Evolutionary conservation across 2,797 vertebrate species (phyloP).

Genomic region (Pangasius mekongensis): DNA sequence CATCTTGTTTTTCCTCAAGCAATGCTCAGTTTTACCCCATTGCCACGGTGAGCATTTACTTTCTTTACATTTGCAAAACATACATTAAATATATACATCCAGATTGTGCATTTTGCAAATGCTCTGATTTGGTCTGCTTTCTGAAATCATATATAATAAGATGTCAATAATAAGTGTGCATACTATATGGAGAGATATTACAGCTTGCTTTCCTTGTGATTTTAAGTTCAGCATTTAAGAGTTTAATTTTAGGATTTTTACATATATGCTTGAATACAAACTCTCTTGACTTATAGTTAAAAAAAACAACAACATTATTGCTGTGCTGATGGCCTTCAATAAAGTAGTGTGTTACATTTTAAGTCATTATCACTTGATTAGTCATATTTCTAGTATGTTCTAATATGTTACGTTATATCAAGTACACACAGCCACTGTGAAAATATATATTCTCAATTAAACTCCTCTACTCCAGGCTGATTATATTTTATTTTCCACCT

Average conservation of each 20-base stretch:
- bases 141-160: conserved; percentile 3
- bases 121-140: not conserved
- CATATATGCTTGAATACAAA: not conserved
- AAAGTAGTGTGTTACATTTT: not conserved
- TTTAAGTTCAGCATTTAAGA: not conserved
- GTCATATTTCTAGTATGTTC: not conserved
- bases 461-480: not conserved
- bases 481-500: not conserved
- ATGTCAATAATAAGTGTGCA: not conserved
- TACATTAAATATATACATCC: not conserved
- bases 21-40: conserved; percentile 68
- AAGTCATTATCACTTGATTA: not conserved
- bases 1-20: conserved; percentile 68
- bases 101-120: not conserved
- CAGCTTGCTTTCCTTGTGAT: not conserved
- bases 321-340: not conserved
- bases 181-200: not conserved
- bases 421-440: not conserved
- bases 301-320: too few species aligned
- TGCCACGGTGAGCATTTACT: conserved; percentile 56
- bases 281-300: not conserved
- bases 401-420: too few species aligned
- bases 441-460: not conserved
- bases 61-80: conserved; percentile 37
- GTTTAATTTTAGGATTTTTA: not conserved